These are phyloP conservation scores for Tetragnatha montana DNA, from an alignment of 2,888 invertebrate species.

Conservation along the genomic window DNA sequence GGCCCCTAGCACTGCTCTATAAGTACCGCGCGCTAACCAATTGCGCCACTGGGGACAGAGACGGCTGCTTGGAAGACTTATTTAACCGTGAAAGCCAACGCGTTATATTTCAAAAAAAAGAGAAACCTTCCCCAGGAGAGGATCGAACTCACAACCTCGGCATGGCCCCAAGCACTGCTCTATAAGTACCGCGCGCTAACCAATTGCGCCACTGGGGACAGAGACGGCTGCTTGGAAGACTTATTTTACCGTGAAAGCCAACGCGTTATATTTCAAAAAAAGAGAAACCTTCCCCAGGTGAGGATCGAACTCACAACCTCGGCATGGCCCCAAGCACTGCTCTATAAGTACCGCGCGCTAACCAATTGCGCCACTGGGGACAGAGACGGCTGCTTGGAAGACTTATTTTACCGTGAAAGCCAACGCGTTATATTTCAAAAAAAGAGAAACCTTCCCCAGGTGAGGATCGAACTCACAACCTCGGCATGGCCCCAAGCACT, in stretches of 20 bases:
- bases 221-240: neutral
- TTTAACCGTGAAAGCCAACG: no score
- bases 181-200: conserved; percentile 1
- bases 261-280: neutral
- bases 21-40: conserved; percentile 1
- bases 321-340: conserved; percentile 29
- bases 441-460: neutral
- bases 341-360: conserved; percentile 52
- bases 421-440: no score
- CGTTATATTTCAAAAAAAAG: neutral
- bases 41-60: neutral
- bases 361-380: conserved; percentile 57
- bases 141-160: conserved; percentile 1
- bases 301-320: conserved; percentile 55
- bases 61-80: no score
- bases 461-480: conserved; percentile 1
- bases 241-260: no score
- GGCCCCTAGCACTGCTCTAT: neutral
- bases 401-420: no score
- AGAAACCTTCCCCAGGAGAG: neutral
- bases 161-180: neutral
- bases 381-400: neutral
- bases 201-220: neutral
- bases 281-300: conserved; percentile 23
- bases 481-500: neutral